These are phyloP conservation scores for Lagenorhynchus albirostris DNA, from an alignment of 2,113 vertebrate species.

Conservation along the genomic window DNA sequence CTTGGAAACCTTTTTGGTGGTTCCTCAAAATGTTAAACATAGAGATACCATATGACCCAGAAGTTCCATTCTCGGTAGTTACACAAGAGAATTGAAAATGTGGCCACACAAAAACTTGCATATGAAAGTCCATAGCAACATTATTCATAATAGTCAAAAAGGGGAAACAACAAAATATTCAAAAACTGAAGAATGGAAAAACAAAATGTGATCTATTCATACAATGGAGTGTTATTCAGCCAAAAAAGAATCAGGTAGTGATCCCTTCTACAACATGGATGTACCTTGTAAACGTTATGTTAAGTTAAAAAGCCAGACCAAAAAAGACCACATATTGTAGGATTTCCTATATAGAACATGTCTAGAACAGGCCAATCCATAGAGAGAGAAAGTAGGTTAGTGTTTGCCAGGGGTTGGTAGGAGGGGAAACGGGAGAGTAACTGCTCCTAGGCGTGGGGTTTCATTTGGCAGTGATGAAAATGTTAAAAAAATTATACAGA, in stretches of 20 bases:
- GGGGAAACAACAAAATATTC: background rate
- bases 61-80: background rate
- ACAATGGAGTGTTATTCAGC: background rate
- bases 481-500: background rate
- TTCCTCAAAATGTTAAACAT: background rate
- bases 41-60: background rate
- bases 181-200: background rate
- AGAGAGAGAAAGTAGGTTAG: background rate
- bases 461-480: background rate
- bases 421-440: background rate
- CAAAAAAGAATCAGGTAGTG: background rate
- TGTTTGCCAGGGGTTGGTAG: background rate
- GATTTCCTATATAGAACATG: background rate
- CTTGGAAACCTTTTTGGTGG: background rate
- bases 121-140: background rate
- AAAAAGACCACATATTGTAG: background rate
- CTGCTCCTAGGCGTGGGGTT: background rate
- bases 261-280: background rate
- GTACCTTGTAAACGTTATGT: background rate
- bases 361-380: background rate
- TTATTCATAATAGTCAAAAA: background rate
- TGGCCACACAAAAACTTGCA: background rate
- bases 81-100: background rate
- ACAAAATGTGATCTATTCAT: background rate
- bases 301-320: background rate